Evolutionary conservation across 1,140 invertebrate genomes (phyloP).

Genomic region (Drosophila tsacasi): DNA sequence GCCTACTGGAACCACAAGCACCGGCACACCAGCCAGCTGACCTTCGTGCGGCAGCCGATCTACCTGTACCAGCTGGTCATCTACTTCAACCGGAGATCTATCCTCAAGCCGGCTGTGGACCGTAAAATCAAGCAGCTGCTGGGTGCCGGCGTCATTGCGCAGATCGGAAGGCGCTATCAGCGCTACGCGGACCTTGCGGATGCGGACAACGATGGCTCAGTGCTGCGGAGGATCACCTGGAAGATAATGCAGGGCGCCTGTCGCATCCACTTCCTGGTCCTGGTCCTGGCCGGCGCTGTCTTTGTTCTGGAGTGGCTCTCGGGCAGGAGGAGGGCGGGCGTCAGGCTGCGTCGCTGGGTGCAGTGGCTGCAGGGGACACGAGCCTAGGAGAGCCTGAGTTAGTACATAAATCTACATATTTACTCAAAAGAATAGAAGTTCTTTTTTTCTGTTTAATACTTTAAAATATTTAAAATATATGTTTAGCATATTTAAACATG

Average conservation of each 20-base stretch:
- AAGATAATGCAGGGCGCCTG: constrained; percentile 38
- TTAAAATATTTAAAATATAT: background rate
- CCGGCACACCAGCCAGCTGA: constrained; percentile 20
- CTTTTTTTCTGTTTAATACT: background rate
- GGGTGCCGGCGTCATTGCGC: constrained; percentile 52
- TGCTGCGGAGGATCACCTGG: constrained; percentile 36
- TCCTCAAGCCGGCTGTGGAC: constrained; percentile 57
- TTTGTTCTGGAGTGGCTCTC: constrained; percentile 48
- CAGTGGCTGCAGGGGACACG: constrained; percentile 40
- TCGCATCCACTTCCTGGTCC: constrained; percentile 2
- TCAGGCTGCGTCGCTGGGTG: constrained; percentile 14
- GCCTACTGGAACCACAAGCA: constrained; percentile 54
- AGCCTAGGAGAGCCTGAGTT: background rate
- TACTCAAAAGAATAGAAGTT: background rate
- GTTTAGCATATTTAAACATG: too few species aligned
- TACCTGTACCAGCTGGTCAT: constrained; percentile 68
- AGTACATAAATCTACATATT: background rate
- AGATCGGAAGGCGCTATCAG: constrained; percentile 49
- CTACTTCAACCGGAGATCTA: constrained; percentile 46
- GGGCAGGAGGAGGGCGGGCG: background rate
- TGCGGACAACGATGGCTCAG: background rate
- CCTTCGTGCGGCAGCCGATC: constrained; percentile 53
- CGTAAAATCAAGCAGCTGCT: constrained; percentile 63
- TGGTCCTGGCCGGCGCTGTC: constrained; percentile 4
- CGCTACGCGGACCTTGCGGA: background rate